Base-by-base conservation (phyloP, 2,888 invertebrate species). In the Sicus ferrugineus region DNA sequence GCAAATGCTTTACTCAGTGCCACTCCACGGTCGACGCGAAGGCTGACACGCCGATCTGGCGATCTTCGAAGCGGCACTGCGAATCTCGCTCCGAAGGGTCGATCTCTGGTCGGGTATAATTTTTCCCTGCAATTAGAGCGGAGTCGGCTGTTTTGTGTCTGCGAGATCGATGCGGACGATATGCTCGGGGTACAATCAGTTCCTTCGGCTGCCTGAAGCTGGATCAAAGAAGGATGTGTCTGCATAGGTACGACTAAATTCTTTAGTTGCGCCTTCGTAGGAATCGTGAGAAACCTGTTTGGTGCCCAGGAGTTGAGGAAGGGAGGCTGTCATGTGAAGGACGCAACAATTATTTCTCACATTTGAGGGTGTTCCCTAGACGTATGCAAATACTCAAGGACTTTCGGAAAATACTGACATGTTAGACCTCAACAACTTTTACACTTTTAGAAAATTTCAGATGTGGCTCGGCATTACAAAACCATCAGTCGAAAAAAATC, bases 251-350 rank as follows among this genome's bases (percentile, higher is more conserved):
- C n/a, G 61, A 67, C 61, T 67, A 67, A 58, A 52, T 52, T 30
- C 48, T 42, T 67, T 14, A 67, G 59, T 21, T 48, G n/a, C 30
- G 9, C 4, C 26, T 38, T 42, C n/a, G 54, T 38, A 21, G 21
- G 14, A 58, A 58, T 42, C 63, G 68, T 68, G 68, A 56, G 68
- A 68, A 68, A 62, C 68, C 68, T 68, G 68, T 63, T 68, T 68
- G 46, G 21, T 46, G 7, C n/a, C 23, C 6, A 6, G 19, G 23
- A 7, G 11, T 23, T 19, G 30, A 28, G 31, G 19, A 34, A 38
- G 14, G n/a, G 1, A n/a, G 31, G 16, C n/a, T 58, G 3, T 16
- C n/a, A n/a, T n/a, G n/a, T n/a, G n/a, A n/a, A n/a, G n/a, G n/a
- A n/a, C n/a, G n/a, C n/a, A n/a, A n/a, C n/a, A n/a, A n/a, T n/a